Base-by-base conservation (phyloP, 2,797 vertebrate species). In the Pelobates cultripes region DNA sequence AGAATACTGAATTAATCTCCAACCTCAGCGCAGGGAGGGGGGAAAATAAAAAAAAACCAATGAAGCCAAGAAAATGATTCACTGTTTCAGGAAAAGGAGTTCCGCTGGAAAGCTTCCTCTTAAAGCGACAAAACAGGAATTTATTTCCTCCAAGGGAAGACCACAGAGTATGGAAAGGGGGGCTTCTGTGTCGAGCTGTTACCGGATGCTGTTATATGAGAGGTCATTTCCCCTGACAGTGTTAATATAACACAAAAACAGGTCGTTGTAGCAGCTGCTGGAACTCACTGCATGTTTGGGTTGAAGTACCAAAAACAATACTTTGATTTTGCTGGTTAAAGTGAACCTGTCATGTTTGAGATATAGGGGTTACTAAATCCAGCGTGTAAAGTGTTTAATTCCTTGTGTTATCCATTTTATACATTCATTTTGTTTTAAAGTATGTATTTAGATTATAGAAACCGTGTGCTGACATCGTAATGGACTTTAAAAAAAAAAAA, bases 81-180 rank as follows among this genome's bases (percentile, higher is more conserved):
- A 72, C 68, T 17, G 79, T 51, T 78, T 78, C 68, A 78, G 75
- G 82, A 72, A 81, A 57, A 69, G 41, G 51, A 64, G 63, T 71
- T 78, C 79, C 74, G 51, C 73, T 77, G 75, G 73, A 76, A 71
- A 74, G 72, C 47, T 51, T 78, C 69, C 70, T 80, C 71, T 68
- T 68, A 51, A 55, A 14, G 60, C 15, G 63, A 73, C 68, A 79
- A 73, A 67, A 64, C 75, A 61, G 66, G 45, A 67, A 14, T 70
- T 47, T 47, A 55, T 78, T 78, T 73, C 82, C 75, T 82, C 79
- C 68, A 42, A n/a, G 71, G 43, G 45, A 68, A 78, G 7, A 1
- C 4, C 8, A 2, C 4, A 41, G 68, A 66, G 57, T n/a, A 17
- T 40, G 43, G 55, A 69, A 78, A 43, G 8, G 55, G 64, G 17